phyloP scores from a whole-genome alignment of 2,113 vertebrate genomes.

The Ancistrus triradiatus region DNA sequence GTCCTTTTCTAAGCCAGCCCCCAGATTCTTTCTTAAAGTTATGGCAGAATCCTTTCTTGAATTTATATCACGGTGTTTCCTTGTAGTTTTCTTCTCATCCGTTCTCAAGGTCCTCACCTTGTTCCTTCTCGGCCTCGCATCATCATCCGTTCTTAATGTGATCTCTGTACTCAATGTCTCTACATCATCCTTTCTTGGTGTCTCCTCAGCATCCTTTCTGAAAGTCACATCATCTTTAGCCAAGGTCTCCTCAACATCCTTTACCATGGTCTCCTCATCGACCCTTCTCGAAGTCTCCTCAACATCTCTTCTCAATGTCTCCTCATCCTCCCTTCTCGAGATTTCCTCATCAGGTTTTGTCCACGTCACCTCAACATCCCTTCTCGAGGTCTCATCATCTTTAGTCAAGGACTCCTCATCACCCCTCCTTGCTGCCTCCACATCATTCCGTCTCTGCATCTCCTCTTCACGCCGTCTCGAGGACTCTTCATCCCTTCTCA shows the following conservation, averaged over 20 bases:
- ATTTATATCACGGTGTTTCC: not conserved
- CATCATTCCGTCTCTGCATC: slow-evolving; percentile 44
- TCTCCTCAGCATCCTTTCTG: slow-evolving; percentile 31
- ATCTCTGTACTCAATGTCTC: not conserved
- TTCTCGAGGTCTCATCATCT: slow-evolving; percentile 23
- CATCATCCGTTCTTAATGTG: not conserved
- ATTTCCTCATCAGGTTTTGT: not conserved
- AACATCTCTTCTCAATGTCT: not conserved
- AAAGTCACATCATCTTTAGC: slow-evolving; percentile 33
- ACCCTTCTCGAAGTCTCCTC: slow-evolving; percentile 45
- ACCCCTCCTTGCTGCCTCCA: slow-evolving; percentile 18
- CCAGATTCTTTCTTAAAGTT: not conserved
- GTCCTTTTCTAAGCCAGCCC: not conserved
- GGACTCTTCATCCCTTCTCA: slow-evolving; percentile 22
- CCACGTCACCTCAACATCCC: slow-evolving; percentile 26
- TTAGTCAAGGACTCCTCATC: slow-evolving; percentile 11
- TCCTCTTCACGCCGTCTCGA: slow-evolving; percentile 44
- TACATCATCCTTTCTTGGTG: not conserved
- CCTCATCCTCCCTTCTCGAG: not conserved
- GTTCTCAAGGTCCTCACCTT: not conserved
- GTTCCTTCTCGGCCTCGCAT: not conserved
- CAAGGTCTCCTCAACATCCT: slow-evolving; percentile 32
- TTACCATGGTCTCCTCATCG: slow-evolving; percentile 23
- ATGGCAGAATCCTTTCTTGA: not conserved
- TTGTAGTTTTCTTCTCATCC: not conserved